phyloP scores from a whole-genome alignment of 1,140 invertebrate species.

The Magallana ariakensis region DNA sequence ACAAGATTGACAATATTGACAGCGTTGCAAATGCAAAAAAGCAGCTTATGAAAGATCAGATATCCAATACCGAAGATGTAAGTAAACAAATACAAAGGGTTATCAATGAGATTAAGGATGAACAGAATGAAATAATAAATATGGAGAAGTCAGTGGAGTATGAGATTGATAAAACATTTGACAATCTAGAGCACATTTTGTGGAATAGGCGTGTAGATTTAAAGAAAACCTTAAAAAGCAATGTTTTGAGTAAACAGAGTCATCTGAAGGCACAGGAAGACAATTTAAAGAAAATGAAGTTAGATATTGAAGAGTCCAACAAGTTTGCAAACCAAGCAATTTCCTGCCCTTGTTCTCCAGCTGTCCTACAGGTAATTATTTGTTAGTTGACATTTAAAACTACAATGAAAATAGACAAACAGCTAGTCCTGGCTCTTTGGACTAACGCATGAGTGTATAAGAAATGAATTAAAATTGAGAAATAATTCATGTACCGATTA shows the following conservation, averaged over 20 bases:
- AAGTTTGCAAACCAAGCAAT: slow-evolving; percentile 61
- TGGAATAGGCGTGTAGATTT: slow-evolving; percentile 59
- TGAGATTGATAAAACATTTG: slow-evolving; percentile 46
- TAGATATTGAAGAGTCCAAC: slow-evolving; percentile 54
- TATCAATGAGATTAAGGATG: slow-evolving; percentile 14
- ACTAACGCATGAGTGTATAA: too few relatives aligned
- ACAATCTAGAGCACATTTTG: slow-evolving; percentile 46
- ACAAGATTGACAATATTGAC: slow-evolving; percentile 55
- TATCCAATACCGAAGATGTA: neutral
- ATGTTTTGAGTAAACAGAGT: slow-evolving; percentile 56
- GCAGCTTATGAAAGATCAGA: slow-evolving; percentile 46
- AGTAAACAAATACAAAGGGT: slow-evolving; percentile 27
- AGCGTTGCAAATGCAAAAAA: slow-evolving; percentile 58
- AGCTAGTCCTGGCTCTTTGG: too few relatives aligned
- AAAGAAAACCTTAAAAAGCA: slow-evolving; percentile 52
- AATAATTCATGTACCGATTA: too few relatives aligned
- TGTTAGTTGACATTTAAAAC: too few relatives aligned
- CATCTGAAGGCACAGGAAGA: slow-evolving; percentile 58
- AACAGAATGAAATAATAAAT: slow-evolving; percentile 16
- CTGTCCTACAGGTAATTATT: slow-evolving; percentile 13
- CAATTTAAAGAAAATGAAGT: slow-evolving; percentile 56
- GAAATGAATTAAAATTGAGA: too few relatives aligned
- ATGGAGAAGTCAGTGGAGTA: slow-evolving; percentile 24
- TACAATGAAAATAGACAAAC: too few relatives aligned
- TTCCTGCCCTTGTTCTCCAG: slow-evolving; percentile 53